phyloP scores from a whole-genome alignment of 2,113 vertebrate genomes.

The Gadus chalcogrammus region DNA sequence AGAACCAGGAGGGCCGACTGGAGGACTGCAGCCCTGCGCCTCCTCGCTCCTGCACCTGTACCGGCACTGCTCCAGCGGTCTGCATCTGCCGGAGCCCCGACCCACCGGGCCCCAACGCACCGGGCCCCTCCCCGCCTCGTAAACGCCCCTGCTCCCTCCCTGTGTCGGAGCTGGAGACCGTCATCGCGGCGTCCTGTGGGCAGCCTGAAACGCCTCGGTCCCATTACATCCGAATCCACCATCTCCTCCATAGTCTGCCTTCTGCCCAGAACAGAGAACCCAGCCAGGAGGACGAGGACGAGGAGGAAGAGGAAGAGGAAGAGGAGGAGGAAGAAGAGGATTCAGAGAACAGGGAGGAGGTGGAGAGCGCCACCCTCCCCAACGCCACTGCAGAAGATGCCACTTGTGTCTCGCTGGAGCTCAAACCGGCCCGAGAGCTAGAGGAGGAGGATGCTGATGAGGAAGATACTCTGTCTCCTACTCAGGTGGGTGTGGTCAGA shows the following conservation, averaged over 20 bases:
- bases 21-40: neutral
- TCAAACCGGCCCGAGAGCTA: conserved; percentile 42
- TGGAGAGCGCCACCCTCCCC: neutral
- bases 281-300: conserved; percentile 64
- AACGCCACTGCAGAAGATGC: conserved; percentile 22
- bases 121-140: conserved; percentile 45
- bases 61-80: neutral
- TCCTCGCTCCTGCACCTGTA: conserved; percentile 1
- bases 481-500: conserved; percentile 50
- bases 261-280: conserved; percentile 76
- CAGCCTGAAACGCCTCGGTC: conserved; percentile 93
- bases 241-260: conserved; percentile 92
- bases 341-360: conserved; percentile 21
- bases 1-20: neutral
- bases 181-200: conserved; percentile 87
- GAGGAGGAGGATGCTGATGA: conserved; percentile 72
- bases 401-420: conserved; percentile 34
- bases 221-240: conserved; percentile 95
- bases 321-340: conserved; percentile 26
- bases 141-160: conserved; percentile 89
- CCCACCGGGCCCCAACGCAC: no score
- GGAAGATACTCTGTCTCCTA: conserved; percentile 63
- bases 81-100: neutral
- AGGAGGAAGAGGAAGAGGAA: conserved; percentile 40
- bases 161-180: conserved; percentile 92